These are phyloP conservation scores for Drosophila picticornis DNA, from an alignment of 2,888 invertebrate species.

Conservation along the genomic window DNA sequence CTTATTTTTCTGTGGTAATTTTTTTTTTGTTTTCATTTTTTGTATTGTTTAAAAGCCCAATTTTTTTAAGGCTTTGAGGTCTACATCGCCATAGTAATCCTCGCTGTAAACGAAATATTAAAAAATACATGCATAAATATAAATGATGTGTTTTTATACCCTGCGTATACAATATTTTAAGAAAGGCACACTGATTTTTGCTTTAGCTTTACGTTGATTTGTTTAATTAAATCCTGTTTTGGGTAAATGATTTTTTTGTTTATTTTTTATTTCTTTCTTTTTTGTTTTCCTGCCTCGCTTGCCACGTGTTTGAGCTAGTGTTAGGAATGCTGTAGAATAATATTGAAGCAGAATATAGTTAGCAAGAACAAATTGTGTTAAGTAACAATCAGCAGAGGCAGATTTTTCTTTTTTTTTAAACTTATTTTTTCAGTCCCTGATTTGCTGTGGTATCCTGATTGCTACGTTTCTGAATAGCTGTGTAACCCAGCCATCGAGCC, in stretches of 20 bases:
- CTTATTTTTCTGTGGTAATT: slow-evolving; percentile 4
- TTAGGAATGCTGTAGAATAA: slow-evolving; percentile 1
- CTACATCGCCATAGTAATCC: slow-evolving; percentile 96
- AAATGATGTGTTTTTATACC: slow-evolving; percentile 30
- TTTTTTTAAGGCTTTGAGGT: slow-evolving; percentile 94
- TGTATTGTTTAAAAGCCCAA: slow-evolving; percentile 86
- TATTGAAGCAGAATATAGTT: slow-evolving; percentile 8
- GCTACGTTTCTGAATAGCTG: slow-evolving; percentile 23
- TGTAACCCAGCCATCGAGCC: background rate
- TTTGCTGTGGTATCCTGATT: slow-evolving; percentile 37
- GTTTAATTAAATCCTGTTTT: slow-evolving; percentile 40
- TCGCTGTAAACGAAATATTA: slow-evolving; percentile 87
- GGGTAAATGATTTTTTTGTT: background rate
- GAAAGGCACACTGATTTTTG: slow-evolving; percentile 28
- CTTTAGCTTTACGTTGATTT: slow-evolving; percentile 41
- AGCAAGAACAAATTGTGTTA: slow-evolving; percentile 12
- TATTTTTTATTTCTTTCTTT: background rate
- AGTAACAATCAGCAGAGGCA: slow-evolving; percentile 9
- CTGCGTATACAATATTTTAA: slow-evolving; percentile 37
- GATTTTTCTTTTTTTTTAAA: background rate
- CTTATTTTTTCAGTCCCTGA: slow-evolving; percentile 12
- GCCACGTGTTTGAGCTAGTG: slow-evolving; percentile 4
- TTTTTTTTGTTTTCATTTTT: slow-evolving; percentile 3
- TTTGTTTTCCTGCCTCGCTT: slow-evolving; percentile 14
- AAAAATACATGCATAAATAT: slow-evolving; percentile 41